Percentiles rank a stretch among this genome's conserved stretches.
Evolutionary conservation across 2,797 vertebrate species (phyloP).

Genomic region (Myripristis jacobus): DNA sequence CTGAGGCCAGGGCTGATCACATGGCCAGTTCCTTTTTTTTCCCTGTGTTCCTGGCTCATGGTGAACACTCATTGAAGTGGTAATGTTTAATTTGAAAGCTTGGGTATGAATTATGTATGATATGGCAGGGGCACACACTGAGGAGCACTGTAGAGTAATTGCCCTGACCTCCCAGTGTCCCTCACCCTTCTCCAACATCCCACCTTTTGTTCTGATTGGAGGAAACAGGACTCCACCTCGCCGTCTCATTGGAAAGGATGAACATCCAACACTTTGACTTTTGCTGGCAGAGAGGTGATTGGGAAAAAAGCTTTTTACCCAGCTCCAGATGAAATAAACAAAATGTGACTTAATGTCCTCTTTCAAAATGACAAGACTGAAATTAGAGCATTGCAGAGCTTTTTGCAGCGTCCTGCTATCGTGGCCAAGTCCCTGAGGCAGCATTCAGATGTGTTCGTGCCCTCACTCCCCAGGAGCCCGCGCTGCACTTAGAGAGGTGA

Average conservation of each 20-base stretch:
- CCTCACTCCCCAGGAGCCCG: slow-evolving; percentile 32
- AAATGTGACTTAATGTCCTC: slow-evolving; percentile 1
- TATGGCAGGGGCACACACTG: slow-evolving; percentile 33
- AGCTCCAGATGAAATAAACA: slow-evolving; percentile 13
- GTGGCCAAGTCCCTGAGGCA: slow-evolving; percentile 8
- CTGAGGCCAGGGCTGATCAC: background rate
- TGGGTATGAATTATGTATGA: slow-evolving; percentile 59
- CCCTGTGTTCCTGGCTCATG: slow-evolving; percentile 14
- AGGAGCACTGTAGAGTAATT: slow-evolving; percentile 45
- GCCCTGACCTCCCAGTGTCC: slow-evolving; percentile 48
- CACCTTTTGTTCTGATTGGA: slow-evolving; percentile 23
- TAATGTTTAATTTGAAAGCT: slow-evolving; percentile 48
- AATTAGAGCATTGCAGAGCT: background rate
- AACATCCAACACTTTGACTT: too few species aligned
- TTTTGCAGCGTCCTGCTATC: background rate
- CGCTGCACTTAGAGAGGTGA: slow-evolving; percentile 40
- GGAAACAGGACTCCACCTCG: slow-evolving; percentile 17
- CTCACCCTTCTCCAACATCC: slow-evolving; percentile 29
- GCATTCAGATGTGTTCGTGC: background rate
- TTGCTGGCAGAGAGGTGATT: background rate
- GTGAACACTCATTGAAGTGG: slow-evolving; percentile 30
- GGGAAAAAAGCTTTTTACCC: slow-evolving; percentile 8
- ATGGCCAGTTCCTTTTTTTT: background rate
- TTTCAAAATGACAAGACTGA: background rate
- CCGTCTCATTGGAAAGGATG: slow-evolving; percentile 27